Percentiles rank a stretch among this genome's conserved stretches.
phyloP scores from a whole-genome alignment of 2,888 invertebrate genomes.

The Ypsolopha sequella region DNA sequence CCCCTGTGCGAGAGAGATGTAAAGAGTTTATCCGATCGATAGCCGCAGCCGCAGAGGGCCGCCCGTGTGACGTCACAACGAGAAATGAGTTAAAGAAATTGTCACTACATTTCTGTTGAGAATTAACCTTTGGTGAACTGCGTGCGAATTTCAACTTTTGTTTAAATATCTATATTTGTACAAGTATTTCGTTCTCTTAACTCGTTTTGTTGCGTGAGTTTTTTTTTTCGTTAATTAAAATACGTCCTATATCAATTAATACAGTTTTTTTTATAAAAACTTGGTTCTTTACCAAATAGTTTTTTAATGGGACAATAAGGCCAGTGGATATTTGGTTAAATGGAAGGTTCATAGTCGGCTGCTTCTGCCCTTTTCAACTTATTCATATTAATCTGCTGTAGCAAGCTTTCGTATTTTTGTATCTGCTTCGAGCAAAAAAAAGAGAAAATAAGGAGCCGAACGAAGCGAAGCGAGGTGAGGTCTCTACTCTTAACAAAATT shows the following conservation, averaged over 20 bases:
- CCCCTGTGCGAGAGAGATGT: constrained; percentile 42
- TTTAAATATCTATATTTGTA: not conserved
- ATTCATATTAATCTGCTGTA: not conserved
- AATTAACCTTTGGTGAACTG: not conserved
- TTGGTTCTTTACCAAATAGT: no score
- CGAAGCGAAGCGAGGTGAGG: no score
- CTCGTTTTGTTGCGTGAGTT: not conserved
- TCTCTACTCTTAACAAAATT: no score
- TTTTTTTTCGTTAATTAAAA: not conserved
- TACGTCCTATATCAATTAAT: not conserved
- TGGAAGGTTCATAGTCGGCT: no score
- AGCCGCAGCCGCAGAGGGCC: constrained; percentile 70
- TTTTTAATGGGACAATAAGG: no score
- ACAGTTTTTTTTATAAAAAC: no score
- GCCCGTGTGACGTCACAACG: constrained; percentile 63
- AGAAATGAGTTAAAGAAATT: constrained; percentile 51
- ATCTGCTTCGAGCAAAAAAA: not conserved
- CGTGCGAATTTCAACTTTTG: not conserved
- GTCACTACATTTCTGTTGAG: constrained; percentile 51
- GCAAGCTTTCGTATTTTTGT: not conserved
- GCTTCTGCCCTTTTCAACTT: not conserved
- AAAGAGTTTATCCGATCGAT: constrained; percentile 60
- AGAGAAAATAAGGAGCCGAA: no score
- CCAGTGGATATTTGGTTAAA: no score
- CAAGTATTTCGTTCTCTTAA: not conserved